Evolutionary conservation across 2,797 vertebrate species (phyloP).

Genomic region (Lindbergichthys nudifrons): DNA sequence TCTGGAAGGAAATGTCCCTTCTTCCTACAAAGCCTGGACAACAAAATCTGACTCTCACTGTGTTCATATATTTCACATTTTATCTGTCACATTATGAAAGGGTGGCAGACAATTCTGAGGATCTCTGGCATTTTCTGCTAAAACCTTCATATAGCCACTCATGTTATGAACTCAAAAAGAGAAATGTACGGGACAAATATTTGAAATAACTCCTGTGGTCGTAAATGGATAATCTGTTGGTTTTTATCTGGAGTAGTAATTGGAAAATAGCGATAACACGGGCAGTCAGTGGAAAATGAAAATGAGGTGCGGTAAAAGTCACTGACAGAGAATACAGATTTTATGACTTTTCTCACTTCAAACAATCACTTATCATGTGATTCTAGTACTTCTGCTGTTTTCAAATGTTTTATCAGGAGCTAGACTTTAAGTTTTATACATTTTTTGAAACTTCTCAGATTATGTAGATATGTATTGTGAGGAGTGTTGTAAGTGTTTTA

Average conservation of each 20-base stretch:
- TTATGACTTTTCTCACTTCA: slow-evolving; percentile 29
- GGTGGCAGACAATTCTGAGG: neutral
- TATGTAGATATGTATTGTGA: neutral
- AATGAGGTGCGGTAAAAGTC: slow-evolving; percentile 26
- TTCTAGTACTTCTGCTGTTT: neutral
- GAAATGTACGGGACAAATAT: neutral
- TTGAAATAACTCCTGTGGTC: neutral
- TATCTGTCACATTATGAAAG: neutral
- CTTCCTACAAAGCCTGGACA: neutral
- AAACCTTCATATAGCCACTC: neutral
- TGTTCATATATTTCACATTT: neutral
- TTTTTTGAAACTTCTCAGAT: neutral
- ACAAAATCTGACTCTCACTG: slow-evolving; percentile 4
- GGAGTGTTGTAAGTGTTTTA: neutral
- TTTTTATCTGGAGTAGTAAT: slow-evolving; percentile 30
- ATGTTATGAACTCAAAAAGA: neutral
- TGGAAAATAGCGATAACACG: slow-evolving; percentile 18
- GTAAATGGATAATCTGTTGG: slow-evolving; percentile 22
- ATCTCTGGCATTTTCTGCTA: neutral
- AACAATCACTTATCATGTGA: slow-evolving; percentile 21
- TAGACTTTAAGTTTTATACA: neutral
- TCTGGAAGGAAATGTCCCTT: slow-evolving; percentile 26
- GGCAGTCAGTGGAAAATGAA: slow-evolving; percentile 36
- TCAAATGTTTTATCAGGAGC: neutral
- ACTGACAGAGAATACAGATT: slow-evolving; percentile 17